Percentiles rank a stretch among this genome's conserved stretches.
phyloP scores from a whole-genome alignment of 30 jellyfish, hydroid and myxozoan species.

The Hydractinia symbiolongicarpus region DNA sequence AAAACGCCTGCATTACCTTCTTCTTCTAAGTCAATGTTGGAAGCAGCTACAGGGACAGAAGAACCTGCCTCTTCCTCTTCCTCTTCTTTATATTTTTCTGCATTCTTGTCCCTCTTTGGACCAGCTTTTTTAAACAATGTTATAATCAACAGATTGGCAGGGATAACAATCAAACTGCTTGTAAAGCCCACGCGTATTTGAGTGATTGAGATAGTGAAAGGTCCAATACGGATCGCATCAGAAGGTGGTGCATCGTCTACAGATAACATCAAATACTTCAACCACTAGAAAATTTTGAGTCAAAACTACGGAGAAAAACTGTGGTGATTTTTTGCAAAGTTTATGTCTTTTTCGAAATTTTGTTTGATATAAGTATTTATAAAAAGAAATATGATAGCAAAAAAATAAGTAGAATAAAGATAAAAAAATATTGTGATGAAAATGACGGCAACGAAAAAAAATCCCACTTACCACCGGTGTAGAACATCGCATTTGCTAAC shows the following conservation, averaged over 20 bases:
- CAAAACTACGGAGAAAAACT: too few relatives aligned
- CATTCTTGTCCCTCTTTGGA: slow-evolving; percentile 19
- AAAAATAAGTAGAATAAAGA: too few relatives aligned
- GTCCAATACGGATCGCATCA: slow-evolving; percentile 63
- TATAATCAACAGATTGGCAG: slow-evolving; percentile 71
- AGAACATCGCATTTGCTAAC: slow-evolving; percentile 95
- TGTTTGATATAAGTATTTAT: too few relatives aligned
- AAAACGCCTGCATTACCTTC: too few relatives aligned
- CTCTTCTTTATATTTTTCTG: not conserved
- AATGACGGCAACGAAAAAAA: too few relatives aligned
- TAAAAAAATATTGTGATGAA: too few relatives aligned
- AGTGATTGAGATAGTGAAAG: slow-evolving; percentile 69
- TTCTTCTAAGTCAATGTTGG: too few relatives aligned
- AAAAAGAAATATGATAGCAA: too few relatives aligned
- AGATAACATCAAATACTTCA: not conserved
- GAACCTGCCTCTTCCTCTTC: not conserved
- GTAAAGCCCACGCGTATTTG: slow-evolving; percentile 73
- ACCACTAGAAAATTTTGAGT: too few relatives aligned
- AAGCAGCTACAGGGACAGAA: too few relatives aligned
- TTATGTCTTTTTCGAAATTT: too few relatives aligned
- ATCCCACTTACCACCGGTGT: slow-evolving; percentile 41
- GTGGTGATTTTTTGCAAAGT: too few relatives aligned
- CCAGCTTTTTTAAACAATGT: slow-evolving; percentile 74
- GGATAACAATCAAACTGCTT: slow-evolving; percentile 76
- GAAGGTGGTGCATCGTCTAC: slow-evolving; percentile 38